Evolutionary conservation across 2,888 invertebrate species (phyloP).

Genomic region (Idaea straminata): DNA sequence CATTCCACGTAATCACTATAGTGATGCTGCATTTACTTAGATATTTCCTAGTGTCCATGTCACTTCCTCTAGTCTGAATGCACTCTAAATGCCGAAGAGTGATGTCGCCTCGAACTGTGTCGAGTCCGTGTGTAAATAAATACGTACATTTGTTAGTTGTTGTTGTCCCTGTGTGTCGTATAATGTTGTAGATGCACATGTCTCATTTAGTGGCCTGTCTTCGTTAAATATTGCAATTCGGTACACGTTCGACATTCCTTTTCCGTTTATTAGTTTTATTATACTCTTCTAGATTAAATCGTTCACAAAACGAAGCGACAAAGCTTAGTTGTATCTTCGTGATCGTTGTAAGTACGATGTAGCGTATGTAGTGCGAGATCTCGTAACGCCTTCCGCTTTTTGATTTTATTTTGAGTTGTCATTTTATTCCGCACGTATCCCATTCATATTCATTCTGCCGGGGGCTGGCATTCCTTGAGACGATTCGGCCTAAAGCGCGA

Average conservation of each 20-base stretch:
- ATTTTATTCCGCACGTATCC: conserved; percentile 81
- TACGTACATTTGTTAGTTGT: no score
- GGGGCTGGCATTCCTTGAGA: conserved; percentile 68
- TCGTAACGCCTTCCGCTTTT: conserved; percentile 74
- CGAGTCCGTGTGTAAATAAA: conserved; percentile 31
- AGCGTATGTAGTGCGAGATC: conserved; percentile 65
- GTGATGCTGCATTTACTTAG: conserved; percentile 26
- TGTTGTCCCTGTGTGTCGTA: conserved; percentile 5
- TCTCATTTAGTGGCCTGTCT: conserved; percentile 36
- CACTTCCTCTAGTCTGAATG: conserved; percentile 68
- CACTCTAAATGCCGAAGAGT: conserved; percentile 77
- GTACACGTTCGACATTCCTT: conserved; percentile 39
- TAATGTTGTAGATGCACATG: conserved; percentile 36
- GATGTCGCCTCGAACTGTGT: conserved; percentile 60
- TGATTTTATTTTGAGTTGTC: conserved; percentile 70
- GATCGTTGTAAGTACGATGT: conserved; percentile 66
- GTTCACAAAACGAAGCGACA: conserved; percentile 44
- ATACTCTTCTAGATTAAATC: conserved; percentile 48
- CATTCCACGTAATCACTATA: conserved; percentile 30
- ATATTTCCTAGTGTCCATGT: conserved; percentile 61
- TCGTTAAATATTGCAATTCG: conserved; percentile 16
- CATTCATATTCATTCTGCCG: conserved; percentile 81
- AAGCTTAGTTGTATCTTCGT: conserved; percentile 43
- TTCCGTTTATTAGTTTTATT: conserved; percentile 25
- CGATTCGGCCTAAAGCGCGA: conserved; percentile 52